Base-by-base conservation (phyloP, 2,888 invertebrate genomes). In the Ceriagrion tenellum region DNA sequence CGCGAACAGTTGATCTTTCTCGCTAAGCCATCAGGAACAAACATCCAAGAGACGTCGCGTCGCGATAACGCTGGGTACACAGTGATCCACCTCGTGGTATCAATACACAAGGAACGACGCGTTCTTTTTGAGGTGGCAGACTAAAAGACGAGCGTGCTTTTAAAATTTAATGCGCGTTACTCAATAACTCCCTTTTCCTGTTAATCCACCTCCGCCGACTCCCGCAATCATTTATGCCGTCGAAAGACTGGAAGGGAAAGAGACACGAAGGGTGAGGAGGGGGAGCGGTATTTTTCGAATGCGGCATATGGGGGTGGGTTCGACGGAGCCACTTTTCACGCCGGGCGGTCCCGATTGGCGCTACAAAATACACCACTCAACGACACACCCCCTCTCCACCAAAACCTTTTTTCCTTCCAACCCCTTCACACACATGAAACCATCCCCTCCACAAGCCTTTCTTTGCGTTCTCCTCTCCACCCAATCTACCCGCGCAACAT, bases 271-370 rank as follows among this genome's bases (percentile, higher is more conserved):
- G 30, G 18, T 3, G 0, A 13, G 81, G 81, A 10, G 81, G 35
- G 35, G 16, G 30, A n/a, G n/a, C n/a, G n/a, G n/a, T n/a, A n/a
- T n/a, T 81, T 69, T 81, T 81, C 81, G 81, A 81, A 35, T 30
- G 81, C 23, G 81, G 81, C 81, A 35, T 35, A 81, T 81, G 81
- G 16, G 35, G 35, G 30, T 18, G n/a, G n/a, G n/a, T 10, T 26
- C 69, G 69, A 69, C 26, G 18, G 81, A 35, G 81, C 81, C 35
- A 81, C 81, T 81, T 81, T 81, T 81, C 81, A n/a, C 81, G 81
- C 81, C 81, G 81, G 81, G 81, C 81, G 81, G 81, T 81, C 81
- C 81, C 81, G 18, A 20, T 81, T 35, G 69, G 35, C 81, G 81
- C 81, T 35, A 81, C 81, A 81, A 81, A 81, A 81, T 35, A 35